phyloP scores from a whole-genome alignment of 2,113 vertebrate species.

The Hemibagrus wyckioides region DNA sequence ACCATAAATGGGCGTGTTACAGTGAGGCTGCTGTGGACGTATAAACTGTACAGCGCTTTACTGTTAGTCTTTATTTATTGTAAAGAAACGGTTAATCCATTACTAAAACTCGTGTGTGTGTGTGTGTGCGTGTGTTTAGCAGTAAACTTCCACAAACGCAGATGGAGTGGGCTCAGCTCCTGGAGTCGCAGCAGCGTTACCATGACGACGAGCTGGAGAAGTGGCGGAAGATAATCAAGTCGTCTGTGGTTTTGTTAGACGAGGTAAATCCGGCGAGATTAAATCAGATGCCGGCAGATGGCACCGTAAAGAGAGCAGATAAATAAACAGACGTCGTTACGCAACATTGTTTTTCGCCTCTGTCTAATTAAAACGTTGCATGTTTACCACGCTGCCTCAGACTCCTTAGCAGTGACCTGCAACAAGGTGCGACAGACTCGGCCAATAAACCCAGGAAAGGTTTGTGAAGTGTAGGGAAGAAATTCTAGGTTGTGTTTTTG shows the following conservation, averaged over 20 bases:
- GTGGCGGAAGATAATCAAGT: conserved; percentile 95
- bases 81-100: background rate
- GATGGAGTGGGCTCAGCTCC: conserved; percentile 93
- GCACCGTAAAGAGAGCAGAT: conserved; percentile 13
- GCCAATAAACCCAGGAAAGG: background rate
- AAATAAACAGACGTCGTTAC: conserved; percentile 20
- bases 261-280: conserved; percentile 78
- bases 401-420: background rate
- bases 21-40: background rate
- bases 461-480: background rate
- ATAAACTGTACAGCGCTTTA: background rate
- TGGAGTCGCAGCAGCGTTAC: conserved; percentile 95
- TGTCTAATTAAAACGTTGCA: background rate
- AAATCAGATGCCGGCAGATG: background rate
- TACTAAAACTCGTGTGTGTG: conserved; percentile 9
- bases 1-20: background rate
- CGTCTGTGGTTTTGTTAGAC: conserved; percentile 92
- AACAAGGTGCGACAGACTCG: too few relatives aligned
- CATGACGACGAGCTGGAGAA: conserved; percentile 93
- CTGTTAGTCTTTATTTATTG: background rate
- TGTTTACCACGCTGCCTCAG: background rate
- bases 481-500: background rate
- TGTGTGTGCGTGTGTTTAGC: conserved; percentile 30
- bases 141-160: conserved; percentile 95
- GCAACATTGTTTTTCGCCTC: conserved; percentile 13